Evolutionary conservation across 2,888 invertebrate genomes (phyloP).

Genomic region (Pandemis corylana): DNA sequence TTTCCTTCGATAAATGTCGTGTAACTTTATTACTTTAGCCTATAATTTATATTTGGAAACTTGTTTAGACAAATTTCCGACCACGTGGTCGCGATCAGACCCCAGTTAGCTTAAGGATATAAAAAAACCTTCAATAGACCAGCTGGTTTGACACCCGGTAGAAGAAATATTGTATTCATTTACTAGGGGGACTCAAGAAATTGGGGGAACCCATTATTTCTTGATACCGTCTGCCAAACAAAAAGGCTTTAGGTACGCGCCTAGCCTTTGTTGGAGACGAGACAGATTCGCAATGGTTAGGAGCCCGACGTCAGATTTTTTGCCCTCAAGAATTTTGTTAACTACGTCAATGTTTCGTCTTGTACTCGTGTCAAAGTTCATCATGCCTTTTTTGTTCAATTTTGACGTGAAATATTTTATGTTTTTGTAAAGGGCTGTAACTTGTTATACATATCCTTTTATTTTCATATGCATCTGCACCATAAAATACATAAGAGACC

Average conservation of each 20-base stretch:
- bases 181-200: slow-evolving; percentile 69
- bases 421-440: not conserved
- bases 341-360: slow-evolving; percentile 59
- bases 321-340: slow-evolving; percentile 50
- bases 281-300: slow-evolving; percentile 70
- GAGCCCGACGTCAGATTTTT: slow-evolving; percentile 52
- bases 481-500: not conserved
- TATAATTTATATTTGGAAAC: slow-evolving; percentile 26
- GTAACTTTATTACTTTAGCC: not conserved
- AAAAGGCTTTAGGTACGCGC: slow-evolving; percentile 53
- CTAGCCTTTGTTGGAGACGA: slow-evolving; percentile 65
- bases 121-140: slow-evolving; percentile 74
- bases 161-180: slow-evolving; percentile 75
- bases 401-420: slow-evolving; percentile 37
- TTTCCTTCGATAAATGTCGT: not conserved
- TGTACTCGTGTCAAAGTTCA: slow-evolving; percentile 76
- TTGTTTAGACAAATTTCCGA: slow-evolving; percentile 67
- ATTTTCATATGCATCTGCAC: not conserved
- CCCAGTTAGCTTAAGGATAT: slow-evolving; percentile 39
- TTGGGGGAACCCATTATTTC: slow-evolving; percentile 70
- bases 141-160: slow-evolving; percentile 74
- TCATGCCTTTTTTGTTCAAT: slow-evolving; percentile 54
- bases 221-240: slow-evolving; percentile 56
- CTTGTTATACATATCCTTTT: not conserved
- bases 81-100: slow-evolving; percentile 64